Conservation (phyloP, 37 sponge, comb jelly and placozoan genomes). For the Axinella damicornis region DNA sequence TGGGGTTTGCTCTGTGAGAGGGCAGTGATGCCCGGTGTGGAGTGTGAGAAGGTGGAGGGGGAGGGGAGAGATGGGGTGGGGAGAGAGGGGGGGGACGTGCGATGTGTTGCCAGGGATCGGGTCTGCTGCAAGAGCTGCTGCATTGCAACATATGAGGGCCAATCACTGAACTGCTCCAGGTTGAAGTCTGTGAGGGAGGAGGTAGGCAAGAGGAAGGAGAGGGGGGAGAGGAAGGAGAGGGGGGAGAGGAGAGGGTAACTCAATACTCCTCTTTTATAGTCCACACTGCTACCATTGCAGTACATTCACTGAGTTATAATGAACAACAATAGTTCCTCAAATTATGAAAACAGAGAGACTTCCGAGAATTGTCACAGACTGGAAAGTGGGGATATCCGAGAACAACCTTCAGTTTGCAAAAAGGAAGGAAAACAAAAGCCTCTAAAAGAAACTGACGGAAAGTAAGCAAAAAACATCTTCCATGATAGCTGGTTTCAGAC, state of each 20-base stretch:
- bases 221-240: neutral
- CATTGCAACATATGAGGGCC: constrained; percentile 9
- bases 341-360: too few species aligned
- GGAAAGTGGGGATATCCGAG: too few species aligned
- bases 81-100: neutral
- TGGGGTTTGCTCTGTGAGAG: constrained; percentile 1
- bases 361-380: too few species aligned
- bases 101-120: neutral
- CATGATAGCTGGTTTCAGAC: too few species aligned
- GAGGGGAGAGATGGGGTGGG: neutral
- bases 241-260: neutral
- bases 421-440: too few species aligned
- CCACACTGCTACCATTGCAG: too few species aligned
- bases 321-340: too few species aligned
- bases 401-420: too few species aligned
- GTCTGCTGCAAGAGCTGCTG: neutral
- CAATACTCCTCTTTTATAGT: neutral
- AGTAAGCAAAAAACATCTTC: too few species aligned
- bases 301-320: too few species aligned
- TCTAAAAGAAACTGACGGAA: too few species aligned
- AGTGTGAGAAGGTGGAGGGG: neutral
- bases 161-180: constrained; percentile 12
- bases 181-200: neutral
- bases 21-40: neutral
- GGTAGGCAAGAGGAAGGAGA: neutral